A percentile compares a stretch with the other conserved stretches of the same genome.
These are phyloP conservation scores for Zoanthus solanderi DNA, from an alignment of 92 coral and sea anemone species.

Conservation along the genomic window DNA sequence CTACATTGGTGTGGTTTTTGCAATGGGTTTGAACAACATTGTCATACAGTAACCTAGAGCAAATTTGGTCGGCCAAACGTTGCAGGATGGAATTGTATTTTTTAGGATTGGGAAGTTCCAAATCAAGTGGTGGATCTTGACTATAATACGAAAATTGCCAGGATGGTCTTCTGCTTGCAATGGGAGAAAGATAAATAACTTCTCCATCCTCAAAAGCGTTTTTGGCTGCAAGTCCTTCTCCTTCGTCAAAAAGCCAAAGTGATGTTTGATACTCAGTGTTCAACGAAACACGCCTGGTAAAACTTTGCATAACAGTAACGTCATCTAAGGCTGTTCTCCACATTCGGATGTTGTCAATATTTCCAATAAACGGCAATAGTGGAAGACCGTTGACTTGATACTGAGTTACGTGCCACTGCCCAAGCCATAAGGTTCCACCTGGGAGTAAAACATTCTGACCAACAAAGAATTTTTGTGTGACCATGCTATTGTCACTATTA, in stretches of 20 bases:
- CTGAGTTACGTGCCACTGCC: constrained; percentile 70
- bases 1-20: constrained; percentile 36
- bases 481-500: constrained; percentile 29
- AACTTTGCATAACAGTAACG: constrained; percentile 53
- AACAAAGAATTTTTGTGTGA: constrained; percentile 55
- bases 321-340: constrained; percentile 64
- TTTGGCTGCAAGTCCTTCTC: constrained; percentile 59
- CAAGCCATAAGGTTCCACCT: constrained; percentile 68
- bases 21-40: constrained; percentile 36
- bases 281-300: constrained; percentile 24
- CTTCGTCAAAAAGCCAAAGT: constrained; percentile 76
- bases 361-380: constrained; percentile 63
- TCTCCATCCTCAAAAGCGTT: constrained; percentile 49
- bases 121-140: constrained; percentile 38
- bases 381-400: constrained; percentile 54
- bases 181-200: constrained; percentile 51
- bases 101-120: background rate
- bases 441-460: constrained; percentile 49
- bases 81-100: constrained; percentile 19
- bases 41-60: constrained; percentile 56
- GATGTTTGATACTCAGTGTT: constrained; percentile 40
- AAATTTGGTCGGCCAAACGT: constrained; percentile 48
- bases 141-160: constrained; percentile 73
- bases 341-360: constrained; percentile 66
- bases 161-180: constrained; percentile 55